Base-by-base conservation (phyloP, 1,140 invertebrate genomes). In the Bombus soroeensis region DNA sequence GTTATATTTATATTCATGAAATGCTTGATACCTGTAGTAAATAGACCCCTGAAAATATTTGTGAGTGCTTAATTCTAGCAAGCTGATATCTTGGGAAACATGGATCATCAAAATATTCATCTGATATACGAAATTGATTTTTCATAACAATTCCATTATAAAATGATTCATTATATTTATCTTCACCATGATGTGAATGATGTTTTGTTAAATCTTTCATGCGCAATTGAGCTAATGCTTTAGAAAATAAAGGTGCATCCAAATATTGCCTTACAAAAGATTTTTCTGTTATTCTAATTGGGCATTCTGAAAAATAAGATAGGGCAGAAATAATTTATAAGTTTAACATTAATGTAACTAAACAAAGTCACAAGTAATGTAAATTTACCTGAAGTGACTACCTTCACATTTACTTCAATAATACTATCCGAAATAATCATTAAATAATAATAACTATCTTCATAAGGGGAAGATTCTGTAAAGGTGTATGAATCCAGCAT, bases 401-500 rank as follows among this genome's bases (percentile, higher is more conserved):
- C 93, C 83, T 94, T 93, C 39, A 96, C 84, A 75, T 94, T 95
- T 81, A 96, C 95, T 43, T 92, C 90, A 74, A 96, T 94, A 43
- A 94, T 91, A 79, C 94, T 95, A 83, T 93, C 93, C 9, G 96
- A 94, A 57, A 95, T 92, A 53, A 96, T 92, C 86, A 96, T 89
- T 68, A 96, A 89, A 92, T 96, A 96, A 90, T 96, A 96, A 92
- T 96, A 96, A 73, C 94, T 94, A 88, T 96, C 95, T 86, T 95
- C 94, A 83, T 91, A 95, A 28, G 96, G 96, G n/a, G 95, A 91
- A n/a, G 87, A 87, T 92, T 95, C 95, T 34, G 78, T 91, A 84
- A 95, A 96, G 10, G 91, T 92, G 68, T 95, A 94, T 68, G 90
- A 93, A 88, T 88, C 91, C 39, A 92, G 91, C 64, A 90, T 91